Conservation (phyloP, 2,888 invertebrate species). For the Mylabris sibirica region DNA sequence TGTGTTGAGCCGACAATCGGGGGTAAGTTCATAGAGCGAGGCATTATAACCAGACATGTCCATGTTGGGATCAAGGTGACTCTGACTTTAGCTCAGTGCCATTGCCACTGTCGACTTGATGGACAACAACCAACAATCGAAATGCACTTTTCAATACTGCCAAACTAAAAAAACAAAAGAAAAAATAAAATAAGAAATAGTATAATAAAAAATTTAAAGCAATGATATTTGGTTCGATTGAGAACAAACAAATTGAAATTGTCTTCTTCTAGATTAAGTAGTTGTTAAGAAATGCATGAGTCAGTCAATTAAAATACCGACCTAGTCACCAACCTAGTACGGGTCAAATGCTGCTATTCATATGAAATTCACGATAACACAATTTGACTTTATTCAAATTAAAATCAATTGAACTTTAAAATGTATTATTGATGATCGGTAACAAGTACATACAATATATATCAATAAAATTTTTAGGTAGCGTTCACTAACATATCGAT, state of each 20-base stretch:
- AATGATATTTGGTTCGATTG: background rate
- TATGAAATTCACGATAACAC: conserved; percentile 10
- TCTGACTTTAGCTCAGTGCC: conserved; percentile 40
- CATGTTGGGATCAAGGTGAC: conserved; percentile 56
- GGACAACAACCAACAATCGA: conserved; percentile 35
- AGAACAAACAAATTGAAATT: conserved; percentile 10
- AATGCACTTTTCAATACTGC: conserved; percentile 19
- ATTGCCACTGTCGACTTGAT: conserved; percentile 45
- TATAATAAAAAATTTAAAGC: background rate
- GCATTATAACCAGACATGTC: conserved; percentile 54
- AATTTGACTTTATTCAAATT: conserved; percentile 3
- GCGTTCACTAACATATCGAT: background rate
- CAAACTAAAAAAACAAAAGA: background rate
- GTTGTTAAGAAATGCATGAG: conserved; percentile 19
- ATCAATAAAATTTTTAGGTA: background rate
- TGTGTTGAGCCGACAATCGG: conserved; percentile 52
- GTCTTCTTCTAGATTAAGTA: conserved; percentile 13
- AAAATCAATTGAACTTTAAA: background rate
- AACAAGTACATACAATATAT: no score
- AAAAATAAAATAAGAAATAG: background rate
- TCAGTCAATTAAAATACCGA: conserved; percentile 32
- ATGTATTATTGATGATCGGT: background rate
- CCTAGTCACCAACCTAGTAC: conserved; percentile 7
- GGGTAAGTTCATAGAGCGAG: conserved; percentile 56
- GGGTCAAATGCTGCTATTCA: conserved; percentile 3